Conservation (phyloP, 2,113 vertebrate species). For the Donacobius atricapilla region DNA sequence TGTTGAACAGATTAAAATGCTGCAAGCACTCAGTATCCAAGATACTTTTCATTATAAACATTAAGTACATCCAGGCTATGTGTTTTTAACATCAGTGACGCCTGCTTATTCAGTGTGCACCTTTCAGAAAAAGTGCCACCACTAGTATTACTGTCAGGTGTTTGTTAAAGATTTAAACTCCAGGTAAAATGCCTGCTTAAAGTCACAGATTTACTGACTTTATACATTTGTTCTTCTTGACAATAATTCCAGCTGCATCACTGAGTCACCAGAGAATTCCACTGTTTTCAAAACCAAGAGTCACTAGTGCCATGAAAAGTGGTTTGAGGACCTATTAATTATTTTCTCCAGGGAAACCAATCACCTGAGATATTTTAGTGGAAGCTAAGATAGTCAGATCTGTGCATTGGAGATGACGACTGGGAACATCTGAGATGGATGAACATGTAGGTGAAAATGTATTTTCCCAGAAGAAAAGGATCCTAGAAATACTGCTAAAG, state of each 20-base stretch:
- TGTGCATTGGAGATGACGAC: not conserved
- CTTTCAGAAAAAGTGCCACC: not conserved
- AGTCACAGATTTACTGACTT: not conserved
- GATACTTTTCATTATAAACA: not conserved
- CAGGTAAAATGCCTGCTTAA: not conserved
- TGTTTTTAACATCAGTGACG: not conserved
- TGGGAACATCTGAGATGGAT: not conserved
- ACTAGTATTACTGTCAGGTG: not conserved
- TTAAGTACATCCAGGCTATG: not conserved
- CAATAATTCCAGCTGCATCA: not conserved
- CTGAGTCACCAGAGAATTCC: not conserved
- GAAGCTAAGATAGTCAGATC: not conserved
- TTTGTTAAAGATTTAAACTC: not conserved
- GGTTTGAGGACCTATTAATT: not conserved
- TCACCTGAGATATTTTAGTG: not conserved
- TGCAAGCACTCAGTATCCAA: not conserved
- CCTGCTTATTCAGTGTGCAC: not conserved
- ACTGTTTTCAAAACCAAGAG: not conserved
- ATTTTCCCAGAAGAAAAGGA: not conserved
- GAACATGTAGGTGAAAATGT: not conserved
- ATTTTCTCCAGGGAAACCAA: not conserved
- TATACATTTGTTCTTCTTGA: not conserved
- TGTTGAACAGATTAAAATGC: not conserved
- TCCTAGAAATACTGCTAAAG: not conserved
- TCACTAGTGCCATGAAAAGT: not conserved